A percentile compares a stretch with the other conserved stretches of the same genome.
Evolutionary conservation across 2,113 vertebrate genomes (phyloP).

Genomic region (Mirza zaza): DNA sequence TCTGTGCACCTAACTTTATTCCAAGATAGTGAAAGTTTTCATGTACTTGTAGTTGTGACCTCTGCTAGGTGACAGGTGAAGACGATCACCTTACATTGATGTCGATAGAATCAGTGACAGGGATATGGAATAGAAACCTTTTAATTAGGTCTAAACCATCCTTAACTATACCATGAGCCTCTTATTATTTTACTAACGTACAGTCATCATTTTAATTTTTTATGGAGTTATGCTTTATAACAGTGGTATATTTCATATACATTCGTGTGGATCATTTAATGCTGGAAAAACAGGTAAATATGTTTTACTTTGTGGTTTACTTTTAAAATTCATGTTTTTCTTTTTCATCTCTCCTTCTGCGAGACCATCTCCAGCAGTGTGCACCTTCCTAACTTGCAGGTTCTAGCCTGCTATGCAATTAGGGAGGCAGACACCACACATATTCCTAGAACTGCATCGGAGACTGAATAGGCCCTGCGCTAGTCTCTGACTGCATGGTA

Average conservation of each 20-base stretch:
- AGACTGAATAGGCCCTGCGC: background rate
- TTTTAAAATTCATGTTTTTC: background rate
- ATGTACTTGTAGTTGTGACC: background rate
- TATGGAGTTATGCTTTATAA: background rate
- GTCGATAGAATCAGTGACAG: background rate
- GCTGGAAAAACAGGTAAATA: background rate
- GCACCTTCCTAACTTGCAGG: background rate
- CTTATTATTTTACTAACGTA: background rate
- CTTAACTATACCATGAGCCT: background rate
- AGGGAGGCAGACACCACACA: background rate
- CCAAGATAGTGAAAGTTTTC: background rate
- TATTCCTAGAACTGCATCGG: background rate
- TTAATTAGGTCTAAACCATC: background rate
- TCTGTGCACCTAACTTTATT: background rate
- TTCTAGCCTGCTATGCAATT: background rate
- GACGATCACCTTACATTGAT: background rate
- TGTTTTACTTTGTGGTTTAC: background rate
- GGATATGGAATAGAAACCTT: background rate
- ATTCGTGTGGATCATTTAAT: background rate
- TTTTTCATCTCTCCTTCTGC: background rate
- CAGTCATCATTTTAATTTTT: background rate
- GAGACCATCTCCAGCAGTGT: background rate
- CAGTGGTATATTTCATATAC: background rate
- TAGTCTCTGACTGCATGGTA: background rate
- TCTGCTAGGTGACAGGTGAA: background rate